Evolutionary conservation across 2,797 vertebrate species (phyloP).

Genomic region (Danio choprae): DNA sequence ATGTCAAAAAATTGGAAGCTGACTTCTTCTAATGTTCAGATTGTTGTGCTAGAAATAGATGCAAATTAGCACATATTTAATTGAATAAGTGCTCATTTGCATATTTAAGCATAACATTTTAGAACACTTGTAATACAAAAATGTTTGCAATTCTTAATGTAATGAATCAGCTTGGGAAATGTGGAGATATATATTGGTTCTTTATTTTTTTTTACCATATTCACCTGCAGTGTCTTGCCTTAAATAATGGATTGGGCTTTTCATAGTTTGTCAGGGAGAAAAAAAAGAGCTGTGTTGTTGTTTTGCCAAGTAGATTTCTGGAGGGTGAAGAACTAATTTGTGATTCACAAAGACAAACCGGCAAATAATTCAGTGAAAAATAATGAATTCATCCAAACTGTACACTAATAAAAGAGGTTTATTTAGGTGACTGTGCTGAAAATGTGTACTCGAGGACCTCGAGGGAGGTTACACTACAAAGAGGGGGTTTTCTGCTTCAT

Average conservation of each 20-base stretch:
- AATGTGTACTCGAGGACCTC: neutral
- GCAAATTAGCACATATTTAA: no score
- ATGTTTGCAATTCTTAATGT: no score
- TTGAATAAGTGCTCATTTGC: no score
- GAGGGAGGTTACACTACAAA: neutral
- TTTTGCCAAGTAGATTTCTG: conserved; percentile 39
- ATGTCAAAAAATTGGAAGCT: no score
- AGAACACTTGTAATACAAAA: no score
- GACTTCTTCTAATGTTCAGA: no score
- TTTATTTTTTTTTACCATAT: no score
- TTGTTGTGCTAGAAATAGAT: no score
- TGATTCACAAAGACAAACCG: conserved; percentile 16
- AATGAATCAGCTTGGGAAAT: no score
- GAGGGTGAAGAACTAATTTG: conserved; percentile 33
- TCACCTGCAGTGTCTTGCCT: neutral
- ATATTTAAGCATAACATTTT: no score
- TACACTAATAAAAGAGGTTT: conserved; percentile 2
- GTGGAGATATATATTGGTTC: no score
- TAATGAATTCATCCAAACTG: conserved; percentile 14
- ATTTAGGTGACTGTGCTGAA: conserved; percentile 4
- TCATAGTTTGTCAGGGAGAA: conserved; percentile 41
- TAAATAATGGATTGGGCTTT: conserved; percentile 63
- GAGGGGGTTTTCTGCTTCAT: neutral
- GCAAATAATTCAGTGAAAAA: conserved; percentile 16
- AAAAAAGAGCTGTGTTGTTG: conserved; percentile 35